A percentile compares a stretch with the other conserved stretches of the same genome.
Evolutionary conservation across 2,888 invertebrate species (phyloP).

Genomic region (Eulithis testata): DNA sequence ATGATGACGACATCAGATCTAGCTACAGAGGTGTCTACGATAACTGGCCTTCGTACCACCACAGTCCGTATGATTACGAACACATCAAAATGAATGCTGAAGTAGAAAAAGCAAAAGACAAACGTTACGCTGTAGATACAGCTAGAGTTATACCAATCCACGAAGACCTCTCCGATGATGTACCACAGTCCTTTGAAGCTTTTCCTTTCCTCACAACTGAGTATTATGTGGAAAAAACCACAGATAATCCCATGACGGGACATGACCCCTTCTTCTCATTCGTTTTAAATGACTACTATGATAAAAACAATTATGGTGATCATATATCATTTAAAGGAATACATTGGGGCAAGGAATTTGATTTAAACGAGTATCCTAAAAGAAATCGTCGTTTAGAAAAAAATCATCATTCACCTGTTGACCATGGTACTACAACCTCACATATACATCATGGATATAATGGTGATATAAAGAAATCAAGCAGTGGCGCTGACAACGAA

Average conservation of each 20-base stretch:
- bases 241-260: slow-evolving; percentile 63
- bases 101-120: slow-evolving; percentile 66
- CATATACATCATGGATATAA: slow-evolving; percentile 10
- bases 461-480: slow-evolving; percentile 13
- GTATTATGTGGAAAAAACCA: slow-evolving; percentile 38
- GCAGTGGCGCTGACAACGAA: slow-evolving; percentile 45
- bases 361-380: slow-evolving; percentile 44
- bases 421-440: slow-evolving; percentile 6
- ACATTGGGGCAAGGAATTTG: slow-evolving; percentile 62
- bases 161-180: slow-evolving; percentile 60
- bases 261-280: slow-evolving; percentile 70
- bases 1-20: slow-evolving; percentile 67
- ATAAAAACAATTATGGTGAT: slow-evolving; percentile 63
- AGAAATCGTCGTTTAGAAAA: slow-evolving; percentile 48
- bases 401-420: slow-evolving; percentile 17
- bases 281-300: slow-evolving; percentile 67
- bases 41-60: slow-evolving; percentile 66
- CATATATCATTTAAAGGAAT: slow-evolving; percentile 62
- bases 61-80: slow-evolving; percentile 65
- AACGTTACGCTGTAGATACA: slow-evolving; percentile 55
- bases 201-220: slow-evolving; percentile 32
- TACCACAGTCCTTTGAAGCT: slow-evolving; percentile 41
- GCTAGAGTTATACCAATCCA: slow-evolving; percentile 65
- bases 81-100: slow-evolving; percentile 52
- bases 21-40: slow-evolving; percentile 58